Evolutionary conservation across 2,888 invertebrate genomes (phyloP), one percentile per base, ranked within the genome.

Genomic region (Mamestra brassicae): DNA sequence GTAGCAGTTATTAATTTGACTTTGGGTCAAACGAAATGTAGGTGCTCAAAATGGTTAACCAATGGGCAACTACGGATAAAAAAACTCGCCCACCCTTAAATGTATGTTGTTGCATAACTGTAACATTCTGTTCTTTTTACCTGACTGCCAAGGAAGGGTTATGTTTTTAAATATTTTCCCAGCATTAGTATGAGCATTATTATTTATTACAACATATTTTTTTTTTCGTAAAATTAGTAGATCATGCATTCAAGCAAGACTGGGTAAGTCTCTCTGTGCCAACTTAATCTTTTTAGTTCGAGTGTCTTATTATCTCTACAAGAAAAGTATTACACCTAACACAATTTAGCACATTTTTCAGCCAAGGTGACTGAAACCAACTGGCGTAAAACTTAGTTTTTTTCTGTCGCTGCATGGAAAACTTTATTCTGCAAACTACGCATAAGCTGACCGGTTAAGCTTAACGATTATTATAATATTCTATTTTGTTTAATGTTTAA

Each of bases 281-380:
- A 47, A 47, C 36, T 65, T 36, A 34, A 73, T 26, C 3, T 26
- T 54, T 65, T 17, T 26, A 4, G 34, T 45, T 11, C 6, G 7
- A 26, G 11, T 47, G 55, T n/a, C 2, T 62, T 62, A 50, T 15
- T 63, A 34, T n/a, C 45, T 57, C 4, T 52, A 8, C 11, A n/a
- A 6, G 11, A 17, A 47, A 55, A 36, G 26, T 38, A 17, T 61
- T 74, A 17, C 47, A 55, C 8, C 15, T 50, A 5, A 50, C 38
- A 75, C 42, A n/a, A 52, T 74, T 54, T 6, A 6, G 26, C 66
- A 36, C 13, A 17, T 15, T 65, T 42, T 60, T 26, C n/a, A 52
- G 17, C 0, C 38, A 68, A 52, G 76, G 50, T 45, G 47, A 45
- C 42, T 26, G 50, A 66, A 66, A 34, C 36, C 58, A 38, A 47